A percentile compares a stretch with the other conserved stretches of the same genome.
Conservation (phyloP, 1,140 invertebrate genomes). For the Dendrolimus punctatus region DNA sequence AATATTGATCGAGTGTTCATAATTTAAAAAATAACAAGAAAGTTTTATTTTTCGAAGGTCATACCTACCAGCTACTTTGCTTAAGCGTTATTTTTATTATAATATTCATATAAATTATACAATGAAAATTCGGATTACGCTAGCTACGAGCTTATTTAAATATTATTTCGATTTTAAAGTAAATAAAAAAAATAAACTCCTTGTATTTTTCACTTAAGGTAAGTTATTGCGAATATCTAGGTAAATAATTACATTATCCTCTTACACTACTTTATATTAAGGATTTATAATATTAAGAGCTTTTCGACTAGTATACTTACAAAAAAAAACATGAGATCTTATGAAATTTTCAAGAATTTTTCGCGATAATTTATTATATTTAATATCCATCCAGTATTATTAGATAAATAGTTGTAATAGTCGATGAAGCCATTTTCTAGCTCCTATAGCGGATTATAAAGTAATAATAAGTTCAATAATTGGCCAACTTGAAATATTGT, state of each 20-base stretch:
- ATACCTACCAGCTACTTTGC: too few relatives aligned
- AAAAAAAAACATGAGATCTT: constrained; percentile 55
- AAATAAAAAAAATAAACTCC: constrained; percentile 21
- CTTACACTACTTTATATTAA: constrained; percentile 53
- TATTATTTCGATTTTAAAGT: constrained; percentile 35
- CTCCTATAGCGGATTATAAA: constrained; percentile 44
- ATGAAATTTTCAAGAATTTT: constrained; percentile 62
- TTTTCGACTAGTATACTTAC: constrained; percentile 65
- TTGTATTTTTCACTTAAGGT: constrained; percentile 36
- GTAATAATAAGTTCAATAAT: constrained; percentile 44
- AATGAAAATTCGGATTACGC: constrained; percentile 2
- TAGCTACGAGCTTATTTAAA: constrained; percentile 38
- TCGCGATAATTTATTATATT: constrained; percentile 60
- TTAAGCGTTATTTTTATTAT: too few relatives aligned
- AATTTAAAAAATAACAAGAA: background rate
- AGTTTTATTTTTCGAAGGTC: background rate
- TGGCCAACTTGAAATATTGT: constrained; percentile 20
- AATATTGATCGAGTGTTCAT: background rate
- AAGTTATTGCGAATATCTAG: constrained; percentile 36
- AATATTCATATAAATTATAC: background rate
- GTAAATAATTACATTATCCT: constrained; percentile 41
- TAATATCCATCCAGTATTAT: constrained; percentile 70
- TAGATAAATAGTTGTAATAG: constrained; percentile 62
- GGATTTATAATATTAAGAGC: constrained; percentile 64
- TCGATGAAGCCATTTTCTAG: constrained; percentile 43